These are phyloP conservation scores for Brotula barbata DNA, from an alignment of 2,797 vertebrate genomes.

Conservation along the genomic window DNA sequence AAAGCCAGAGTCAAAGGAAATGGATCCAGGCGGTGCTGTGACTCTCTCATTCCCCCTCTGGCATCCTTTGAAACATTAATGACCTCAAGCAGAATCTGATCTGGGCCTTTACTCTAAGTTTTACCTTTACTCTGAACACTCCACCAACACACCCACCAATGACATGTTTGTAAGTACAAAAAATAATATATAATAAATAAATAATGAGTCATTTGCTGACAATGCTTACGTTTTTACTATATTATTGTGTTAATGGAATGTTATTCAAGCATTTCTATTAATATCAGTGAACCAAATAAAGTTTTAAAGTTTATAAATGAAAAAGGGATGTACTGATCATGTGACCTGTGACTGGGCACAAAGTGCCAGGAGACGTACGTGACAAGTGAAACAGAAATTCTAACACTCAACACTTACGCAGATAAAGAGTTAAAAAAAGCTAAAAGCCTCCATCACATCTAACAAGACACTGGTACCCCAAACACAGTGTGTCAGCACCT, in stretches of 20 bases:
- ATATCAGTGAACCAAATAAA: neutral
- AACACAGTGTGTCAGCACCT: conserved; percentile 80
- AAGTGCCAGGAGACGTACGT: conserved; percentile 62
- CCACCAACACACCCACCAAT: no score
- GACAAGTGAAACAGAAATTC: conserved; percentile 69
- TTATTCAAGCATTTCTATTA: no score
- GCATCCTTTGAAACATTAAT: conserved; percentile 81
- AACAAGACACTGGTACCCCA: conserved; percentile 75
- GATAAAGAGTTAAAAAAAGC: conserved; percentile 60
- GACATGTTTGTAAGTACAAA: no score
- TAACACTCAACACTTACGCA: conserved; percentile 73
- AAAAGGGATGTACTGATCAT: conserved; percentile 41
- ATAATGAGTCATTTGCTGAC: neutral
- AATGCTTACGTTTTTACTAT: no score
- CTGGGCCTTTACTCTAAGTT: conserved; percentile 62
- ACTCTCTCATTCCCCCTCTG: conserved; percentile 76
- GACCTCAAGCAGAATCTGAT: conserved; percentile 79
- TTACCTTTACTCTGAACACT: conserved; percentile 38
- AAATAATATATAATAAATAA: neutral
- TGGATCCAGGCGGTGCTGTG: conserved; percentile 69
- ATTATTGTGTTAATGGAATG: no score
- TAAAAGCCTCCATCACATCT: conserved; percentile 82
- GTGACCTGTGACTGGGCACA: conserved; percentile 45
- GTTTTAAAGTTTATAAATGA: conserved; percentile 28
- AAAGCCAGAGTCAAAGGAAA: conserved; percentile 67